Base-by-base conservation (phyloP, 2,888 invertebrate genomes). In the Aelia acuminata region DNA sequence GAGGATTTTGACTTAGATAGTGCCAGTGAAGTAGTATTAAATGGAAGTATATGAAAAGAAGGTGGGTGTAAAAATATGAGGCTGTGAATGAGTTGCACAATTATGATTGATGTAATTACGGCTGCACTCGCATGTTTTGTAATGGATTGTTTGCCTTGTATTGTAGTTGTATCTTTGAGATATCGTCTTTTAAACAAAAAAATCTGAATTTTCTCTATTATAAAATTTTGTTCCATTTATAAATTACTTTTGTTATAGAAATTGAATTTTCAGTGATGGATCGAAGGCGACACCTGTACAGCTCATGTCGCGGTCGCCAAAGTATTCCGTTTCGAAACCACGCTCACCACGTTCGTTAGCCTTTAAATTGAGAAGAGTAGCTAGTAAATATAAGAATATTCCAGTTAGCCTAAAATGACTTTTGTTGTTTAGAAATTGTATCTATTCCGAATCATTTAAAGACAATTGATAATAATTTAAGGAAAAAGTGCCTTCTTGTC, bases 401-500 rank as follows among this genome's bases (percentile, higher is more conserved):
- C 80, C 80, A 43, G 43, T 39, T 43, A 80, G 80, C 80, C 80
- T 80, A 80, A 80, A 43, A 80, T 43, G n/a, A 80, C 3, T 20
- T 35, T 70, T 11, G n/a, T 47, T 22, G 39, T 43, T 8, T 43
- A 35, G n/a, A 80, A 80, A 70, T 70, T 70, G 31, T 70, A 70
- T 70, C 63, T 80, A 80, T 80, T 43, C 43, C 39, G 5, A 75
- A 80, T 35, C 8, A 22, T 3, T 22, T 80, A 22, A 43, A n/a
- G 22, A 43, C n/a, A n/a, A 22, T 80, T 80, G 43, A 80, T 80
- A 39, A 43, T 43, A 80, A 43, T 47, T 43, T 80, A 50, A n/a
- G 57, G 26, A 87, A 70, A 87, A 87, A 87, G 87, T 87, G 87
- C 87, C 87, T 87, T 87, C 87, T 87, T 87, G 87, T 87, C 87